A percentile compares a stretch with the other conserved stretches of the same genome.
Conservation (phyloP, 1,140 invertebrate species). For the Ceratosolen solmsi region DNA sequence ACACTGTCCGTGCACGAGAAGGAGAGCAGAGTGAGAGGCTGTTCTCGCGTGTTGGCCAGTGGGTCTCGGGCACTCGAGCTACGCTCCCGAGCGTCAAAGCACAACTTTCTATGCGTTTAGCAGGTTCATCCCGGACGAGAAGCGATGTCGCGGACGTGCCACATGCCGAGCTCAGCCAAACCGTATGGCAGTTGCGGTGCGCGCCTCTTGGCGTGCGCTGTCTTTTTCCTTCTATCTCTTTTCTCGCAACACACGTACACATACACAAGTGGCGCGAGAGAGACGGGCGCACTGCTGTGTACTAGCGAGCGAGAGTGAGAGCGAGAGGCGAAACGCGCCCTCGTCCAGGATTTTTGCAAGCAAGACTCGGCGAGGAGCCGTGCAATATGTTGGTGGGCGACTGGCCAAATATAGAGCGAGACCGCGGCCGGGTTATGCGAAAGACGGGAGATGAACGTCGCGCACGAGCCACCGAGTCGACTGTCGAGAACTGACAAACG, state of each 20-base stretch:
- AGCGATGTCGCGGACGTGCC: constrained; percentile 33
- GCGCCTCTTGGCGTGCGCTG: constrained; percentile 37
- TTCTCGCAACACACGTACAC: constrained; percentile 21
- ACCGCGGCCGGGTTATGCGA: constrained; percentile 61
- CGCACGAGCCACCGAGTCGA: constrained; percentile 54
- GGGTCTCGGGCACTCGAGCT: constrained; percentile 3
- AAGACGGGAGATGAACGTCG: constrained; percentile 37
- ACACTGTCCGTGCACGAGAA: constrained; percentile 15
- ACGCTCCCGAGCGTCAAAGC: neutral
- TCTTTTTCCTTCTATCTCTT: constrained; percentile 28
- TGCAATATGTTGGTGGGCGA: constrained; percentile 71
- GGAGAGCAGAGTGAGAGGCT: constrained; percentile 2
- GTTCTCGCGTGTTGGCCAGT: neutral
- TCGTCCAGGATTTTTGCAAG: constrained; percentile 37
- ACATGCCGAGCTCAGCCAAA: constrained; percentile 49
- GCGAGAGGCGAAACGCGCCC: constrained; percentile 38
- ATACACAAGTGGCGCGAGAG: neutral
- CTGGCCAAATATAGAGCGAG: constrained; percentile 73
- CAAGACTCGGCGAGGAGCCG: constrained; percentile 26
- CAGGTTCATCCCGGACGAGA: constrained; percentile 34
- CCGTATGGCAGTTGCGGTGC: constrained; percentile 51
- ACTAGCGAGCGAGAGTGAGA: constrained; percentile 10
- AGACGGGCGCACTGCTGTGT: neutral
- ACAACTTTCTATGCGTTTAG: constrained; percentile 11
- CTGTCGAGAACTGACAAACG: constrained; percentile 59